Evolutionary conservation across 1,140 invertebrate genomes (phyloP).

Genomic region (Delia radicum): DNA sequence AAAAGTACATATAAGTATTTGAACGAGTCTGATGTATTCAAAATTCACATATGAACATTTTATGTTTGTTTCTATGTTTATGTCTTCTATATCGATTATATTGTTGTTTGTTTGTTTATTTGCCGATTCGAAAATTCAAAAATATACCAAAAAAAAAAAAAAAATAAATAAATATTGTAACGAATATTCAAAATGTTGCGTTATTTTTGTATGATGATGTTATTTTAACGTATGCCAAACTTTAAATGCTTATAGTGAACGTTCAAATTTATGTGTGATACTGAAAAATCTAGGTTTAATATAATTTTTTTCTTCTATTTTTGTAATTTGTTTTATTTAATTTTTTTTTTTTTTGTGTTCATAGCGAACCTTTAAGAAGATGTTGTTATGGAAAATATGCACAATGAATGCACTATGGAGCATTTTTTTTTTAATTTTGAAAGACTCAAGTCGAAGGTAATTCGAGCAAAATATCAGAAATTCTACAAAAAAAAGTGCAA

Average conservation of each 20-base stretch:
- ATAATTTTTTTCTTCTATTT: neutral
- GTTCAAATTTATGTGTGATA: conserved; percentile 23
- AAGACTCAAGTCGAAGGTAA: too few species aligned
- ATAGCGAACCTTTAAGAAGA: conserved; percentile 10
- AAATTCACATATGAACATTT: neutral
- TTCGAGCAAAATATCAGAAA: too few species aligned
- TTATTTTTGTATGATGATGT: conserved; percentile 17
- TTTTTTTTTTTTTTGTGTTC: neutral
- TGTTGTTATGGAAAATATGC: too few species aligned
- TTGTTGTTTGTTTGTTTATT: neutral
- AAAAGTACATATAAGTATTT: neutral
- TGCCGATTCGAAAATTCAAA: too few species aligned
- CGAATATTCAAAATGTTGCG: conserved; percentile 16
- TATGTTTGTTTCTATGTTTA: neutral
- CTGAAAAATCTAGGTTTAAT: conserved; percentile 6
- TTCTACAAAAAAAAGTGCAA: too few species aligned
- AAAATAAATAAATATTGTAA: neutral
- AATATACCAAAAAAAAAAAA: too few species aligned
- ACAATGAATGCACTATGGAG: too few species aligned
- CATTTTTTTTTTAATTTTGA: too few species aligned
- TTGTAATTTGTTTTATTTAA: neutral
- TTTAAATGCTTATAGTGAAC: conserved; percentile 15
- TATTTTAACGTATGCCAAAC: conserved; percentile 22
- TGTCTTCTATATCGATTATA: neutral
- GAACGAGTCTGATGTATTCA: neutral